Evolutionary conservation across 2,888 invertebrate species (phyloP).

Genomic region (Smittia aterrima): DNA sequence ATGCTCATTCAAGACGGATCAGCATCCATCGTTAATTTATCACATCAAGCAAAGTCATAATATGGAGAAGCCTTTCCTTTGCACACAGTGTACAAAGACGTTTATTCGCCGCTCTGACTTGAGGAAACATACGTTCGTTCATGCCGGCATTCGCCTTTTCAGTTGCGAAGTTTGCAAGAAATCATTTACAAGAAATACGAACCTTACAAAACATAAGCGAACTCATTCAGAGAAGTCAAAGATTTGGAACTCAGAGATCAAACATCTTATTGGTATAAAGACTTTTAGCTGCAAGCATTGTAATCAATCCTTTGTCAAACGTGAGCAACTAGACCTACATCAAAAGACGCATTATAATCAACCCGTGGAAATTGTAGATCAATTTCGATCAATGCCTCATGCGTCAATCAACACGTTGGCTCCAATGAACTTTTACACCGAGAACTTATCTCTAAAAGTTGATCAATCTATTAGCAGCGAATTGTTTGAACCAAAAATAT

Average conservation of each 20-base stretch:
- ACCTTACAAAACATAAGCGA: slow-evolving; percentile 34
- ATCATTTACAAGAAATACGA: slow-evolving; percentile 21
- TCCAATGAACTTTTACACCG: slow-evolving; percentile 34
- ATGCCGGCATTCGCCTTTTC: slow-evolving; percentile 31
- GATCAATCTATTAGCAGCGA: not conserved
- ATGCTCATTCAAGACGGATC: slow-evolving; percentile 9
- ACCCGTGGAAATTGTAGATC: not conserved
- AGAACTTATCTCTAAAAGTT: not conserved
- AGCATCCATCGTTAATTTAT: slow-evolving; percentile 8
- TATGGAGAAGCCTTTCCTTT: slow-evolving; percentile 15
- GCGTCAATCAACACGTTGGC: too few relatives aligned
- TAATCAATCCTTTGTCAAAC: slow-evolving; percentile 19
- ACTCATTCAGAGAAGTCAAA: slow-evolving; percentile 12
- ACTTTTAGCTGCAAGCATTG: slow-evolving; percentile 31
- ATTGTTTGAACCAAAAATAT: not conserved
- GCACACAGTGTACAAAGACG: slow-evolving; percentile 21
- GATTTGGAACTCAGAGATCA: not conserved
- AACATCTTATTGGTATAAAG: slow-evolving; percentile 3
- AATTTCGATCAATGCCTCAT: too few relatives aligned
- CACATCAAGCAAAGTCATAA: slow-evolving; percentile 24
- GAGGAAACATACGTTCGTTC: slow-evolving; percentile 29
- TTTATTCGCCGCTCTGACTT: slow-evolving; percentile 31
- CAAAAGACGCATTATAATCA: slow-evolving; percentile 34
- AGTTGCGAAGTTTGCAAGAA: slow-evolving; percentile 23
- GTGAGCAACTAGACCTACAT: slow-evolving; percentile 27